Conservation (phyloP, 2,113 vertebrate genomes). For the Myotis lucifugus region DNA sequence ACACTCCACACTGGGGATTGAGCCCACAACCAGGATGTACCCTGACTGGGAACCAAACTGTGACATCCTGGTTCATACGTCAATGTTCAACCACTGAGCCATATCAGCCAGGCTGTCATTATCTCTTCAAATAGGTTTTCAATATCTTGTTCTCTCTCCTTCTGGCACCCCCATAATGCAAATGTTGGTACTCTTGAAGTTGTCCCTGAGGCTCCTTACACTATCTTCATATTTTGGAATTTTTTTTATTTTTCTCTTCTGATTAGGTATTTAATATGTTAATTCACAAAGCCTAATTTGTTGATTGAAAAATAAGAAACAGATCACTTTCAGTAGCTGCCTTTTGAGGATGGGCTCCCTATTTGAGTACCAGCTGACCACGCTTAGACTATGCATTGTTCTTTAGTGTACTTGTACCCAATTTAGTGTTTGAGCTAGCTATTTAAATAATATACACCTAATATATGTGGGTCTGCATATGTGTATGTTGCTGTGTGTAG, state of each 20-base stretch:
- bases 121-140: too few species aligned
- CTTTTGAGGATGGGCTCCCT: neutral
- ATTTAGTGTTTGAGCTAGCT: neutral
- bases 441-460: neutral
- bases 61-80: too few species aligned
- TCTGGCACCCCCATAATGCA: too few species aligned
- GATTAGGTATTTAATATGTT: neutral
- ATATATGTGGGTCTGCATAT: neutral
- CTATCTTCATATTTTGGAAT: neutral
- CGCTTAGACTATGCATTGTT: neutral
- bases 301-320: neutral
- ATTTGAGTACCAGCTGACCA: neutral
- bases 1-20: too few species aligned
- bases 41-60: too few species aligned
- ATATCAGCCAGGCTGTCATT: too few species aligned
- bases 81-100: too few species aligned
- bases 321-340: neutral
- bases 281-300: slow-evolving; percentile 3
- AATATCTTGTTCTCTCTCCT: too few species aligned
- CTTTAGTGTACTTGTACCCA: neutral
- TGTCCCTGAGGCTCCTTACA: too few species aligned
- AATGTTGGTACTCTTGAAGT: neutral
- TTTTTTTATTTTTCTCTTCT: too few species aligned
- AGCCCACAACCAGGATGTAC: too few species aligned
- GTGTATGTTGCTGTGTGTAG: neutral